A percentile compares a stretch with the other conserved stretches of the same genome.
phyloP scores from a whole-genome alignment of 1,140 invertebrate genomes.

The Thaumatotibia leucotreta region DNA sequence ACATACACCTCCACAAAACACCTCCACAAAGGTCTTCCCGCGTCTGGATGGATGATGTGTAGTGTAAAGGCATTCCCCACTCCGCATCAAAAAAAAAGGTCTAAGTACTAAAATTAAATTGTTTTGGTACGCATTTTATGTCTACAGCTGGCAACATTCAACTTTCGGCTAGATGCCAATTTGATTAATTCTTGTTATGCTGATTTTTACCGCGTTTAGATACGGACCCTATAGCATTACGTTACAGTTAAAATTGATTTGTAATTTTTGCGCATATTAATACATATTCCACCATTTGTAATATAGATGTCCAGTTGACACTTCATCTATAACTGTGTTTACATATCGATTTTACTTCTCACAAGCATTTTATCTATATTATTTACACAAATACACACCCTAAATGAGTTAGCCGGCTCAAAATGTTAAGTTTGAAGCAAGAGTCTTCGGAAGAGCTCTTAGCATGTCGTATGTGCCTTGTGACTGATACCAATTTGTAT shows the following conservation, averaged over 20 bases:
- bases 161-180: not conserved
- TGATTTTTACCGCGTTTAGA: not conserved
- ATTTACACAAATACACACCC: not conserved
- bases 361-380: not conserved
- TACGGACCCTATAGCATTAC: too few relatives aligned
- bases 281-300: too few relatives aligned
- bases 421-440: not conserved
- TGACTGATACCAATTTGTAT: not conserved
- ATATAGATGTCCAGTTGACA: too few relatives aligned
- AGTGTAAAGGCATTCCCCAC: too few relatives aligned
- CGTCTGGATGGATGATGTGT: too few relatives aligned
- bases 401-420: not conserved
- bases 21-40: too few relatives aligned
- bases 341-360: not conserved
- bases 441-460: not conserved
- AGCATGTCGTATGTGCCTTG: not conserved
- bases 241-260: too few relatives aligned
- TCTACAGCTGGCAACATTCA: not conserved
- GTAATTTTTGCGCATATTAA: too few relatives aligned
- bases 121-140: too few relatives aligned
- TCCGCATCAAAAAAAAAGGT: too few relatives aligned
- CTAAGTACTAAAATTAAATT: too few relatives aligned
- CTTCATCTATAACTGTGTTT: not conserved
- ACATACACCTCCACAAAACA: too few relatives aligned
- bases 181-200: not conserved